Evolutionary conservation across 2,888 invertebrate species (phyloP).

Genomic region (Microdon myrmicae): DNA sequence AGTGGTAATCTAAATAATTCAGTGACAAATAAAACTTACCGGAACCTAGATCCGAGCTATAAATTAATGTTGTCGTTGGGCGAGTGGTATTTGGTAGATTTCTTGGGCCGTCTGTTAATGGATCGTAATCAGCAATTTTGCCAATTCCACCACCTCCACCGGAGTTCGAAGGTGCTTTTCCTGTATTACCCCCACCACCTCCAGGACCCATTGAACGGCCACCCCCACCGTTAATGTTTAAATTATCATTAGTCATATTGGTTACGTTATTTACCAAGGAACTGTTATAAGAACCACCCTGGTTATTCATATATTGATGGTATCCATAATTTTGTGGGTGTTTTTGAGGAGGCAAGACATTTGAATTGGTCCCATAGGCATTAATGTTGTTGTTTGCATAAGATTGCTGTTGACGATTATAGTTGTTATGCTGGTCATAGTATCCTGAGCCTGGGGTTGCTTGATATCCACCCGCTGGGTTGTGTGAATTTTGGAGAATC

Average conservation of each 20-base stretch:
- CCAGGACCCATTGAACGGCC: conserved; percentile 43
- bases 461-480: conserved; percentile 61
- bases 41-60: conserved; percentile 80
- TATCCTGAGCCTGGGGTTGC: conserved; percentile 36
- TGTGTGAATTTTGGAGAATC: conserved; percentile 65
- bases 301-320: conserved; percentile 51
- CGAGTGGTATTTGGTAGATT: conserved; percentile 78
- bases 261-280: conserved; percentile 35
- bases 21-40: conserved; percentile 66
- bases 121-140: conserved; percentile 84
- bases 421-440: conserved; percentile 61
- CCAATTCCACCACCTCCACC: conserved; percentile 69
- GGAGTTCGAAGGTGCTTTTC: conserved; percentile 36
- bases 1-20: conserved; percentile 3
- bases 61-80: conserved; percentile 85
- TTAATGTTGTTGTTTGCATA: conserved; percentile 54
- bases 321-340: conserved; percentile 44
- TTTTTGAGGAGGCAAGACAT: conserved; percentile 44
- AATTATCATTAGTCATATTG: conserved; percentile 31
- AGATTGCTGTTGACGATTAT: conserved; percentile 54
- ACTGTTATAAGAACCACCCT: conserved; percentile 53
- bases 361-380: conserved; percentile 50
- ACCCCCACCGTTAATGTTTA: conserved; percentile 52
- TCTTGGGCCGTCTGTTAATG: conserved; percentile 77
- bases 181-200: conserved; percentile 51